These are phyloP conservation scores for Idaea aversata DNA, from an alignment of 2,888 invertebrate species.

Conservation along the genomic window DNA sequence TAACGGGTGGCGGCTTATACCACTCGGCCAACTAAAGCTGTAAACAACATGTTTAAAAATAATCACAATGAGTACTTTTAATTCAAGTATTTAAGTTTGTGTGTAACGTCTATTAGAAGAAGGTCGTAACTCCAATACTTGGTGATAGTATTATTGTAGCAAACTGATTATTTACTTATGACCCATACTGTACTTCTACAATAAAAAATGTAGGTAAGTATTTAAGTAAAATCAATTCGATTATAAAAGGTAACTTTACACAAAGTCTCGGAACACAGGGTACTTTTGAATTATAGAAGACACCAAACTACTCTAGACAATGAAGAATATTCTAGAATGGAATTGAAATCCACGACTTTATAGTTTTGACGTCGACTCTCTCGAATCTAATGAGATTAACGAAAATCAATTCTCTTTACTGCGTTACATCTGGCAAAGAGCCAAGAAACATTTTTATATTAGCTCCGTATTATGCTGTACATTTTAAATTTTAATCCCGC, in stretches of 20 bases:
- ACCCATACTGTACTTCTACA: neutral
- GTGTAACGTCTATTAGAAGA: too few species aligned
- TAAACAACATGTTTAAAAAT: too few species aligned
- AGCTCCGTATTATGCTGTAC: constrained; percentile 19
- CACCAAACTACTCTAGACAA: neutral
- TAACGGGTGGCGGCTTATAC: too few species aligned
- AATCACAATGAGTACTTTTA: too few species aligned
- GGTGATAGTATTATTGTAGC: too few species aligned
- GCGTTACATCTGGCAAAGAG: constrained; percentile 16
- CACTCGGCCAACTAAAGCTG: too few species aligned
- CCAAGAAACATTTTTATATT: constrained; percentile 26
- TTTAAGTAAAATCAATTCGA: constrained; percentile 9
- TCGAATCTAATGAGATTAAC: constrained; percentile 16
- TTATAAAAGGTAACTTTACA: constrained; percentile 7
- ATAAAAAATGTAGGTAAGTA: neutral
- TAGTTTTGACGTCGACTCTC: neutral
- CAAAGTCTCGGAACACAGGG: neutral
- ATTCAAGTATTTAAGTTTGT: too few species aligned
- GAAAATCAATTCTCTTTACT: constrained; percentile 21
- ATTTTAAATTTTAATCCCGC: constrained; percentile 25
- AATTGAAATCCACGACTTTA: neutral
- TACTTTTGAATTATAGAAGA: neutral
- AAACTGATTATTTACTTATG: too few species aligned
- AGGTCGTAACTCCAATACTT: too few species aligned
- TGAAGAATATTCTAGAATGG: neutral